phyloP scores from a whole-genome alignment of 2,797 vertebrate species.

The Falco peregrinus region DNA sequence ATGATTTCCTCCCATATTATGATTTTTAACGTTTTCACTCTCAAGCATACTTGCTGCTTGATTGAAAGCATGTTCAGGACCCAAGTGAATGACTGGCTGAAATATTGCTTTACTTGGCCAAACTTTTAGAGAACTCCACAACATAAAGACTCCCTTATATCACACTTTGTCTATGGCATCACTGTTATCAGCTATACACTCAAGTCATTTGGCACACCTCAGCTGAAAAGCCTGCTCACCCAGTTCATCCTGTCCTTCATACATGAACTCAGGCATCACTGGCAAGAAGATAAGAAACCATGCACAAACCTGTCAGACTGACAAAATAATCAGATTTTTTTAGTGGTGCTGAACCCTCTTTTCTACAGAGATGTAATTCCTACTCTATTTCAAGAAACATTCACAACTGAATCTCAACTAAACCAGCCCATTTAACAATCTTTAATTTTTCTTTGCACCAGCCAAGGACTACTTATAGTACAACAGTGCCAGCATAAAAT shows the following conservation, averaged over 20 bases:
- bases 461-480: background rate
- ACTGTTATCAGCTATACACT: background rate
- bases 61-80: background rate
- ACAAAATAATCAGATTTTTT: background rate
- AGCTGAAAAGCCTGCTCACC: background rate
- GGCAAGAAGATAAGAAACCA: background rate
- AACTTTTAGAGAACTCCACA: background rate
- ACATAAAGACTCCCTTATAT: background rate
- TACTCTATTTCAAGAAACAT: background rate
- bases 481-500: background rate
- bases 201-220: background rate
- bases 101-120: background rate
- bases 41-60: background rate
- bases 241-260: background rate
- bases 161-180: accelerated
- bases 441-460: background rate
- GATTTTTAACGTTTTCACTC: background rate
- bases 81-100: background rate
- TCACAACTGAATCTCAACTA: background rate
- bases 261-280: background rate
- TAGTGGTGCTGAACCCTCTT: background rate
- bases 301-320: background rate
- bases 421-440: background rate
- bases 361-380: background rate
- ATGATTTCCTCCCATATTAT: background rate